phyloP scores from a whole-genome alignment of 2,113 vertebrate species.

The Phalacrocorax pelagicus region DNA sequence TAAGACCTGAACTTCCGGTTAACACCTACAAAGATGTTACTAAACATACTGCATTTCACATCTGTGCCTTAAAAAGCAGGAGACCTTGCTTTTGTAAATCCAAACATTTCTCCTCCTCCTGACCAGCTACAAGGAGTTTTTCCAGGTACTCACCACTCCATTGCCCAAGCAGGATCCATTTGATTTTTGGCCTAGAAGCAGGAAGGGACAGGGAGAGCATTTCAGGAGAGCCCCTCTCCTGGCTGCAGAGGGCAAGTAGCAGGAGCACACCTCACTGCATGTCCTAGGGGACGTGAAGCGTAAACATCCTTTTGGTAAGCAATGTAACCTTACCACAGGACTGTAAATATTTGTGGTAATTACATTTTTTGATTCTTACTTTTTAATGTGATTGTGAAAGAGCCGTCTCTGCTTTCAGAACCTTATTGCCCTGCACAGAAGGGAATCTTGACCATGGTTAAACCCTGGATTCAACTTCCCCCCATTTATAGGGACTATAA shows the following conservation, averaged over 20 bases:
- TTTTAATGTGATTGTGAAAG: background rate
- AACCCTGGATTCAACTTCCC: background rate
- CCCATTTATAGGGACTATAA: background rate
- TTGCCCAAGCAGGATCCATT: background rate
- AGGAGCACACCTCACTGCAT: background rate
- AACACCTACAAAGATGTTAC: background rate
- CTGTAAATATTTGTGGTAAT: background rate
- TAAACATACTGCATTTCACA: background rate
- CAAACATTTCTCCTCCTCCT: background rate
- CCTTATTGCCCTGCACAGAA: background rate
- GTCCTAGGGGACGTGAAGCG: fast-evolving
- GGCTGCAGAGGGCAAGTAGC: background rate
- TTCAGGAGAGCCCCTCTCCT: background rate
- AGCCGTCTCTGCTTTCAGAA: background rate
- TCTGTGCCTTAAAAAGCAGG: background rate
- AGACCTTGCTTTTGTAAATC: background rate
- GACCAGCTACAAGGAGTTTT: background rate
- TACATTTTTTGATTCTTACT: background rate
- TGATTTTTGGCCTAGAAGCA: background rate
- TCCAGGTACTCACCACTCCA: background rate
- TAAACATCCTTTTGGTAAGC: background rate
- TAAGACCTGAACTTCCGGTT: background rate
- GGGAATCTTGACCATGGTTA: background rate
- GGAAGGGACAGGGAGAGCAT: background rate
- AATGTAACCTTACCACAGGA: background rate